These are phyloP conservation scores for Myoxocephalus aenaeus DNA, from an alignment of 2,797 vertebrate genomes.

Conservation along the genomic window DNA sequence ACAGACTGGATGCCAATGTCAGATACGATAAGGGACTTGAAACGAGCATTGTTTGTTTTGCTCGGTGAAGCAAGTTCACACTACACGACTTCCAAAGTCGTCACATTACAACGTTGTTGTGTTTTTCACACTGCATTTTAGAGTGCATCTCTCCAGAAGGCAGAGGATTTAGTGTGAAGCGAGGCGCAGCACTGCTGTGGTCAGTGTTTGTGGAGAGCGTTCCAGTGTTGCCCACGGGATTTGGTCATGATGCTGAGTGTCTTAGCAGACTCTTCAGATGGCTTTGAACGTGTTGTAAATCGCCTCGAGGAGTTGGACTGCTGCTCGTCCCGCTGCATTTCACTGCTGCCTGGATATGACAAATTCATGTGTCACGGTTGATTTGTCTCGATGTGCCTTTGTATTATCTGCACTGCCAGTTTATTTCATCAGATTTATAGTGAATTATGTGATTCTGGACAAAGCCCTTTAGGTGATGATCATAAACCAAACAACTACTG, in stretches of 20 bases:
- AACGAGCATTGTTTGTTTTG: too few species aligned
- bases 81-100: too few species aligned
- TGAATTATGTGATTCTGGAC: conserved; percentile 6
- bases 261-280: conserved; percentile 67
- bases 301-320: not conserved
- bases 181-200: conserved; percentile 6
- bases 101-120: too few species aligned
- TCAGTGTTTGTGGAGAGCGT: conserved; percentile 59
- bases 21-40: too few species aligned
- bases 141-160: conserved; percentile 3
- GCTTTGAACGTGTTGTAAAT: conserved; percentile 41
- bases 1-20: too few species aligned
- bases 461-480: not conserved
- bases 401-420: not conserved
- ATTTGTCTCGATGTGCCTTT: not conserved
- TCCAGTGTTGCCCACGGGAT: conserved; percentile 40
- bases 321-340: conserved; percentile 19
- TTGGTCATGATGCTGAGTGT: conserved; percentile 63
- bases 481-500: conserved; percentile 6
- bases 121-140: not conserved
- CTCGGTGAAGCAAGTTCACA: too few species aligned
- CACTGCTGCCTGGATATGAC: conserved; percentile 37
- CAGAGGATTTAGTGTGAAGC: conserved; percentile 25
- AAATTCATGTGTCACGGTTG: conserved; percentile 16
- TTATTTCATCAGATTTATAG: not conserved